Percentiles rank a stretch among this genome's conserved stretches.
These are phyloP conservation scores for Rhinoraja longicauda DNA, from an alignment of 2,797 vertebrate genomes.

Conservation along the genomic window DNA sequence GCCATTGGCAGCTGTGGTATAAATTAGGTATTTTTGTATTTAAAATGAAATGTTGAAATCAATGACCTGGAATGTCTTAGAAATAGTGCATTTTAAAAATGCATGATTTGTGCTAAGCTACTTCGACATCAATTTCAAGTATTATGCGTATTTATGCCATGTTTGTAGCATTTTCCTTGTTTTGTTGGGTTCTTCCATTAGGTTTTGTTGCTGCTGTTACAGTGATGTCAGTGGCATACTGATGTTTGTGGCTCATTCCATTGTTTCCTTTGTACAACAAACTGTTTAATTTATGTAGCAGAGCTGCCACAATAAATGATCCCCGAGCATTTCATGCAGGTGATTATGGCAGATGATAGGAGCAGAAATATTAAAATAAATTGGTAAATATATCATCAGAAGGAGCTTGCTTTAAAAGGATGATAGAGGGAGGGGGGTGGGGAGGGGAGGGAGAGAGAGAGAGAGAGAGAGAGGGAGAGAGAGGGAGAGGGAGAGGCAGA, in stretches of 20 bases:
- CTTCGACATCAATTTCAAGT: neutral
- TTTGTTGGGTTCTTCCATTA: neutral
- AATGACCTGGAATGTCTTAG: neutral
- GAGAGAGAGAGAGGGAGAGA: no score
- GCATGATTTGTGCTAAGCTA: neutral
- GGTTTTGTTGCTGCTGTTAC: neutral
- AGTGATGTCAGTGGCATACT: neutral
- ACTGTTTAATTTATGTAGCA: neutral
- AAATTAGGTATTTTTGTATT: constrained; percentile 2
- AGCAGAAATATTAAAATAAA: neutral
- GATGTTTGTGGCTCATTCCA: neutral
- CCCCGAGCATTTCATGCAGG: neutral
- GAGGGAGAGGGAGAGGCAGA: no score
- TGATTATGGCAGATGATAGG: neutral
- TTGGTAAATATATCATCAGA: neutral
- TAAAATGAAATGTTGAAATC: constrained; percentile 31
- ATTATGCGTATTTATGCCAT: neutral
- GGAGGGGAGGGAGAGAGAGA: no score
- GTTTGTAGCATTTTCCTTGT: neutral
- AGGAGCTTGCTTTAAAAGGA: neutral
- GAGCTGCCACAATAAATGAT: neutral
- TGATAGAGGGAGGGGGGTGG: no score
- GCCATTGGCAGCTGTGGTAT: neutral
- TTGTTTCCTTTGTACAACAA: neutral
- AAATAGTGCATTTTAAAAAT: neutral